Base-by-base conservation (phyloP, 2,888 invertebrate species). In the Apamea anceps region DNA sequence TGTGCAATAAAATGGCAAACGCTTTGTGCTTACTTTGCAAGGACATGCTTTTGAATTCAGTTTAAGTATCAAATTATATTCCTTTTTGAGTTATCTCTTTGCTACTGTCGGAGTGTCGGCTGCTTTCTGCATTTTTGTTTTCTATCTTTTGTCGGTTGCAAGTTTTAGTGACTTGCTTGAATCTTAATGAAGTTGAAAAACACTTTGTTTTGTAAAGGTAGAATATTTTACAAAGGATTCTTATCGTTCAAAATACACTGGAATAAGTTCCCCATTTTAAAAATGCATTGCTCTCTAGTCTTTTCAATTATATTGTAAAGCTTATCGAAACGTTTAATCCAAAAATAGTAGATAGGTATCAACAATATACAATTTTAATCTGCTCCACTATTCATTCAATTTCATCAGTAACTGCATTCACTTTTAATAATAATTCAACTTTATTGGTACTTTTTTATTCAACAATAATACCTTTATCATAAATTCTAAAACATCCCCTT, bases 1-100 rank as follows among this genome's bases (percentile, higher is more conserved):
- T 89, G 87, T 84, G 80, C 76, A 82, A 89, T 89, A 87, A 89
- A 88, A 83, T 88, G 72, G 66, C 74, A 71, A 81, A 83, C 63
- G 62, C 80, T 79, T 83, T 70, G 80, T 80, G 80, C 51, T 73
- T 70, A 77, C 65, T 71, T 70, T 63, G 73, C 82, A 74, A 81
- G 79, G 77, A 73, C 81, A 82, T n/a, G 79, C 60, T 85, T 87
- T 79, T 82, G 67, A 84, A 89, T 87, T 89, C 84, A 85, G 81
- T 79, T 83, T 77, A 85, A 80, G 83, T 83, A 88, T 75, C 75
- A 85, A 83, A 88, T 89, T 85, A 85, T 77, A 85, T 67, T 89
- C 84, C 87, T 88, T 87, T 82, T 85, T 85, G 71, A 84, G 85
- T 83, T 85, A 89, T 87, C 80, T 87, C 77, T 72, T 73, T 65